Evolutionary conservation across 1,140 invertebrate species (phyloP).

Genomic region (Papilio polyxenes): DNA sequence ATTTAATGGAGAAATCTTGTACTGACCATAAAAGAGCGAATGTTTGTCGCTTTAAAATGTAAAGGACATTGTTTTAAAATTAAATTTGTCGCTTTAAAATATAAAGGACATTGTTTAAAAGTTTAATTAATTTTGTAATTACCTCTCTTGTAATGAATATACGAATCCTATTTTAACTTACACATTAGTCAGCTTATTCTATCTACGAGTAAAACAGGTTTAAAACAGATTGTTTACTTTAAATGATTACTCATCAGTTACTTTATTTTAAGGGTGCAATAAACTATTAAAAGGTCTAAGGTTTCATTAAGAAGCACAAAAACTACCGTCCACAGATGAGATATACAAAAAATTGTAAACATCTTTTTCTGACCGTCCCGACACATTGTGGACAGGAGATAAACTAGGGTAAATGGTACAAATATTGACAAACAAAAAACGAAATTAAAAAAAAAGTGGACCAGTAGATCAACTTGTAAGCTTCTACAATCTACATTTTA

Average conservation of each 20-base stretch:
- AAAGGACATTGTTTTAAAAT: neutral
- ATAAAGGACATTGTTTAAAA: neutral
- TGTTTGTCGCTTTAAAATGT: constrained; percentile 8
- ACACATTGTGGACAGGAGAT: constrained; percentile 58
- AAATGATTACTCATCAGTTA: neutral
- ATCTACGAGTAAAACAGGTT: neutral
- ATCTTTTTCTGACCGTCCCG: constrained; percentile 56
- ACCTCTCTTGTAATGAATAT: neutral
- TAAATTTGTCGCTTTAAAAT: constrained; percentile 9
- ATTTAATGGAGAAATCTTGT: constrained; percentile 48
- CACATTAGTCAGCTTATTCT: neutral
- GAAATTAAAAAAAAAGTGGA: neutral
- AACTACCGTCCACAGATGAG: constrained; percentile 53
- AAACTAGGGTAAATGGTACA: constrained; percentile 40
- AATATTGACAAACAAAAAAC: neutral
- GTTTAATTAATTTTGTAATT: constrained; percentile 1
- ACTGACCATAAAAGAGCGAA: constrained; percentile 20
- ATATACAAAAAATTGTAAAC: constrained; percentile 69
- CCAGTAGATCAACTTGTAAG: neutral
- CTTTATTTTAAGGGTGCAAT: constrained; percentile 4
- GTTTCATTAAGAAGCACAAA: constrained; percentile 39
- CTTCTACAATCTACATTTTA: neutral
- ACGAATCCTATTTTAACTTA: neutral
- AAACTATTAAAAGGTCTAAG: constrained; percentile 33
- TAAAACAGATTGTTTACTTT: neutral